Evolutionary conservation across 1,140 invertebrate species (phyloP).

Genomic region (Ceratina calcarata): DNA sequence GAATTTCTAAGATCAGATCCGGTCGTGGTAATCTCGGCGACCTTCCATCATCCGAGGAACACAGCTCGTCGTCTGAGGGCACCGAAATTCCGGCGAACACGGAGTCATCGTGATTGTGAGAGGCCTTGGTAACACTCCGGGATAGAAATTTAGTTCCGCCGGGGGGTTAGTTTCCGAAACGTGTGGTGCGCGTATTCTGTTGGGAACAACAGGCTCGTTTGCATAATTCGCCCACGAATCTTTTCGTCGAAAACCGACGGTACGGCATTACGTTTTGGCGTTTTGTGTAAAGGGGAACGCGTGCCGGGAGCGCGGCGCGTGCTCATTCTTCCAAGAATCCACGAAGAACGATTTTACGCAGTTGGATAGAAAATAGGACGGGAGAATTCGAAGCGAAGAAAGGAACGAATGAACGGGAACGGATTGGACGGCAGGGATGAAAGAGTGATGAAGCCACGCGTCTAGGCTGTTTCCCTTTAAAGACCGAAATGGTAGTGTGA

Average conservation of each 20-base stretch:
- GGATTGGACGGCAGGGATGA: not conserved
- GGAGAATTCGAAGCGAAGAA: not conserved
- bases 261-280: no score
- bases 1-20: not conserved
- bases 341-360: not conserved
- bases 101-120: no score
- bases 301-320: not conserved
- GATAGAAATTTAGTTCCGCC: not conserved
- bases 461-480: conserved; percentile 58
- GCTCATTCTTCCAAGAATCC: conserved; percentile 14
- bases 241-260: not conserved
- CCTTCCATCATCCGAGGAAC: not conserved
- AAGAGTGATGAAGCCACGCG: conserved; percentile 3
- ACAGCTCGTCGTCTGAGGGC: not conserved
- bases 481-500: conserved; percentile 47
- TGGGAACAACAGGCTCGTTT: conserved; percentile 3
- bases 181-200: not conserved
- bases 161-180: not conserved
- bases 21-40: not conserved
- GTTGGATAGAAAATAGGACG: not conserved
- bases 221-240: conserved; percentile 23
- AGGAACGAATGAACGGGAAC: no score
- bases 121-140: not conserved
- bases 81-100: no score
- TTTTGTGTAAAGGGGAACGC: not conserved